Evolutionary conservation across 2,797 vertebrate species (phyloP).

Genomic region (Sebastes itinus): DNA sequence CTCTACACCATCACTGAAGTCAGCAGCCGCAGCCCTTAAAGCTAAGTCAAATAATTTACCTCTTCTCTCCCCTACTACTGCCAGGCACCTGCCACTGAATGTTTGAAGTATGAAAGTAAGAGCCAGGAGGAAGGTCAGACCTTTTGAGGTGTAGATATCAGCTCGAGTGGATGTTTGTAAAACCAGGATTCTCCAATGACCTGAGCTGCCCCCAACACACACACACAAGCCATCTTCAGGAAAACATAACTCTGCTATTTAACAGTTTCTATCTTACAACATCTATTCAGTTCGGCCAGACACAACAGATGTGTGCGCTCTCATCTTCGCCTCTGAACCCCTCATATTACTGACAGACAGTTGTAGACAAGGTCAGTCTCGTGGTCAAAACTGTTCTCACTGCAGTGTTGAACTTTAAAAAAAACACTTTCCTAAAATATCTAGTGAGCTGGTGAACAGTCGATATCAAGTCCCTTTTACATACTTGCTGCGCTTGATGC

Average conservation of each 20-base stretch:
- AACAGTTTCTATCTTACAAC: background rate
- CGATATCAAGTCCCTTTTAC: conserved; percentile 11
- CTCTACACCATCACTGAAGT: conserved; percentile 60
- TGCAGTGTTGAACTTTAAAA: background rate
- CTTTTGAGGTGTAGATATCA: conserved; percentile 57
- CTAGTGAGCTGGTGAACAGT: conserved; percentile 18
- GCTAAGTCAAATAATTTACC: conserved; percentile 69
- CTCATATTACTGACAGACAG: conserved; percentile 10
- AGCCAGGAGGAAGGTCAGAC: conserved; percentile 60
- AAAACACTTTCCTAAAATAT: conserved; percentile 6
- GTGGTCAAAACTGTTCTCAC: conserved; percentile 11
- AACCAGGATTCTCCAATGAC: conserved; percentile 40
- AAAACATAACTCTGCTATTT: conserved; percentile 32
- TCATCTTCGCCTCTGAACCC: conserved; percentile 19
- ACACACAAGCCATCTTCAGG: background rate
- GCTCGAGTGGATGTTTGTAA: conserved; percentile 43
- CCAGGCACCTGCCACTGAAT: conserved; percentile 44
- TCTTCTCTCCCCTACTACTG: conserved; percentile 41
- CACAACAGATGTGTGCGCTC: background rate
- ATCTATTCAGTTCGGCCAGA: background rate
- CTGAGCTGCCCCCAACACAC: conserved; percentile 16
- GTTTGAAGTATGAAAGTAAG: conserved; percentile 60
- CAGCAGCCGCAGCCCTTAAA: conserved; percentile 59
- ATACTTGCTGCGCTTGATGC: background rate
- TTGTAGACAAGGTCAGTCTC: background rate